phyloP scores from a whole-genome alignment of 2,888 invertebrate species.

The Monochamus alternatus region DNA sequence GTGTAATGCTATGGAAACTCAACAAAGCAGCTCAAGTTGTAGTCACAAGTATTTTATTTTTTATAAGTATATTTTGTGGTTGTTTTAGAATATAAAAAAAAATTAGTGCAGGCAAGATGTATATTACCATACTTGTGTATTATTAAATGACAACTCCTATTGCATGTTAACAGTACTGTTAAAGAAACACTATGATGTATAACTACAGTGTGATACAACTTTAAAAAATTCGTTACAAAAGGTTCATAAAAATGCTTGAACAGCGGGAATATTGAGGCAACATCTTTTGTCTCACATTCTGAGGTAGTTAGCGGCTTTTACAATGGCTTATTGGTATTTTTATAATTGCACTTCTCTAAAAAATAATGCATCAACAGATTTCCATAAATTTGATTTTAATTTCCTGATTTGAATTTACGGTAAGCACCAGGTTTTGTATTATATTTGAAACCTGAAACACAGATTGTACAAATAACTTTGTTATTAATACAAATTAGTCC shows the following conservation, averaged over 20 bases:
- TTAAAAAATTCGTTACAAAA: neutral
- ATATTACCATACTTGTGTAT: conserved; percentile 12
- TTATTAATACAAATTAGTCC: no score
- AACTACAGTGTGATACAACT: conserved; percentile 28
- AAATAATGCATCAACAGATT: no score
- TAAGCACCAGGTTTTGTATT: no score
- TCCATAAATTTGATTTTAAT: no score
- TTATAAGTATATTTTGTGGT: neutral
- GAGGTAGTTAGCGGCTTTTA: conserved; percentile 46
- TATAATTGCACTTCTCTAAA: neutral
- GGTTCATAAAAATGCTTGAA: conserved; percentile 28
- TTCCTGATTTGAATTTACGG: no score
- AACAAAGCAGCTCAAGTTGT: neutral
- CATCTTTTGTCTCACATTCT: conserved; percentile 41
- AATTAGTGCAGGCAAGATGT: neutral
- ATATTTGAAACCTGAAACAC: no score
- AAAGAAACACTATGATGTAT: conserved; percentile 23
- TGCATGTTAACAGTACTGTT: conserved; percentile 8
- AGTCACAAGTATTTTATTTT: neutral
- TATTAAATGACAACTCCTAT: conserved; percentile 21
- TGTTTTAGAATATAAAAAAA: neutral
- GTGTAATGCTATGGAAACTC: no score
- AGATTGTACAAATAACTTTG: no score
- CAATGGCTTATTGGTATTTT: conserved; percentile 26
- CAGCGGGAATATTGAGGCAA: conserved; percentile 21